Evolutionary conservation across 2,113 vertebrate genomes (phyloP), one percentile per base, ranked within the genome.

Genomic region (Seriola quinqueradiata): DNA sequence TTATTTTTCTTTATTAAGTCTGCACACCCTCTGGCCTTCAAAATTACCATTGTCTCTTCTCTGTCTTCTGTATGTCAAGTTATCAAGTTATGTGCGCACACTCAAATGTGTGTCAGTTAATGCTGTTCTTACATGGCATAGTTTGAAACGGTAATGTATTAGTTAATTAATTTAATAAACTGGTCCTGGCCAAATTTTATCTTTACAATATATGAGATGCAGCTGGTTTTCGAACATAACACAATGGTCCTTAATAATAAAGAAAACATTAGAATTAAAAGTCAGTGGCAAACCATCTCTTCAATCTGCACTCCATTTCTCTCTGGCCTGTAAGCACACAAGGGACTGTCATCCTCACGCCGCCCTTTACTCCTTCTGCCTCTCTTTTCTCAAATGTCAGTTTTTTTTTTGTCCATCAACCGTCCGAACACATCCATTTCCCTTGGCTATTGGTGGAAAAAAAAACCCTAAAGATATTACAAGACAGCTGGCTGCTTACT

Each of bases 261-360:
- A 34, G 5, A 55, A 50, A n/a, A 21, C 8, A 14, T 23, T 1
- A 3, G 7, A 77, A 32, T 73, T 23, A 57, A 67, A 77, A 61
- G 36, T 28, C 23, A 50, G n/a, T 32, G n/a, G 17, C 32, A 48
- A 10, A 66, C 16, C 6, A 54, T 48, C 34, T 59, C 48, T 13
- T 60, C 46, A 21, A 67, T 66, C 75, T 75, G 40, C 19, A 64
- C 42, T 61, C 9, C 25, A 68, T 70, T 44, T 82, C 10, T 79
- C 67, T 59, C 40, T 60, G 40, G 70, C 52, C 46, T 82, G 19
- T 59, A 63, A 78, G 80, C 78, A 78, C 86, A 73, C 79, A 64
- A 52, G 79, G 74, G 84, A 81, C 74, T 1, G 16, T 78, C 75
- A 55, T 73, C 34, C 32, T 78, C 59, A 48, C 55, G 52, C 60